Evolutionary conservation across 2,113 vertebrate species (phyloP).

Genomic region (Macquaria australasica): DNA sequence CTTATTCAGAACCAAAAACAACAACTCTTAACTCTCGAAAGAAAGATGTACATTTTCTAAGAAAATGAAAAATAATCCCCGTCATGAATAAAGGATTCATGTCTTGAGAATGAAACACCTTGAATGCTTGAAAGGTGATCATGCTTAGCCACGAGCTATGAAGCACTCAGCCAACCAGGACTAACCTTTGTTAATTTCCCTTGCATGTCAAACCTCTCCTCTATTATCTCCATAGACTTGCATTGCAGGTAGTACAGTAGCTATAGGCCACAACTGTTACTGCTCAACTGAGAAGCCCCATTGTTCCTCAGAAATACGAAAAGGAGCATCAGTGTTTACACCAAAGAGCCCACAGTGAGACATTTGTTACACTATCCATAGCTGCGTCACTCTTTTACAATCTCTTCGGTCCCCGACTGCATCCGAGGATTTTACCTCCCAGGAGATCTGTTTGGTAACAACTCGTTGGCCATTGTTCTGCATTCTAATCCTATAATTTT

Average conservation of each 20-base stretch:
- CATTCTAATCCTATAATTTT: constrained; percentile 37
- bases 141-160: constrained; percentile 54
- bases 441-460: constrained; percentile 38
- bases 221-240: constrained; percentile 60
- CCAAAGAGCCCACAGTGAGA: constrained; percentile 63
- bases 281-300: constrained; percentile 50
- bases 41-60: not conserved
- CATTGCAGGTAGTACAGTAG: constrained; percentile 37
- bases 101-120: constrained; percentile 40
- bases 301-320: constrained; percentile 66
- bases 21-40: not conserved
- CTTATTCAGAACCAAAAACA: not conserved
- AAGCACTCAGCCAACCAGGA: constrained; percentile 44
- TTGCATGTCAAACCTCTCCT: constrained; percentile 52
- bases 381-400: constrained; percentile 54
- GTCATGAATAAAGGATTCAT: constrained; percentile 22
- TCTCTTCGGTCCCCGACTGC: not conserved
- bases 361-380: constrained; percentile 71
- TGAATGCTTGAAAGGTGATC: constrained; percentile 69
- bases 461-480: not conserved
- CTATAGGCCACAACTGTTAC: constrained; percentile 68
- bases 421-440: constrained; percentile 1
- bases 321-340: constrained; percentile 38
- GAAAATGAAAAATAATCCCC: not conserved
- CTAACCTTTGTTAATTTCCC: constrained; percentile 52